Evolutionary conservation across 2,113 vertebrate genomes (phyloP).

Genomic region (Lepus europaeus): DNA sequence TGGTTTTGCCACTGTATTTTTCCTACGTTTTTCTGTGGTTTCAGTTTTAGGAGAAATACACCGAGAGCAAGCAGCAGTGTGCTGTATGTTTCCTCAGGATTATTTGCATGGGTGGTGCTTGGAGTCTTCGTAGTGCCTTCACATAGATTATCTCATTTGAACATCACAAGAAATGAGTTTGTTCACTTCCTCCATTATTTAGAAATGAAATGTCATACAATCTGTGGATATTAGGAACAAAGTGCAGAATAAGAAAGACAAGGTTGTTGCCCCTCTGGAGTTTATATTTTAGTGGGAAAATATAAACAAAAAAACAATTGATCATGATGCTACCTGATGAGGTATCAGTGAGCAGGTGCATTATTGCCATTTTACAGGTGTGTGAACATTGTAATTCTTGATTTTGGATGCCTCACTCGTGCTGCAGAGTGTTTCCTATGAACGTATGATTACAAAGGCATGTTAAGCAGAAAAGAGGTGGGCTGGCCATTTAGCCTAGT

Average conservation of each 20-base stretch:
- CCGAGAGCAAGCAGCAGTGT: neutral
- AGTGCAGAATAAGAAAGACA: neutral
- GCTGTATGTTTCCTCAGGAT: neutral
- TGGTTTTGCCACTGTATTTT: neutral
- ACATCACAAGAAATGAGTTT: neutral
- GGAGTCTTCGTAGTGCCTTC: neutral
- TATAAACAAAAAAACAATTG: neutral
- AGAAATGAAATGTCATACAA: neutral
- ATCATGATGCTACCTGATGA: neutral
- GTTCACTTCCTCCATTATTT: neutral
- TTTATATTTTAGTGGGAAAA: neutral
- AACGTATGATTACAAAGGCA: neutral
- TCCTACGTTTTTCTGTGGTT: neutral
- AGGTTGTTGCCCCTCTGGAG: neutral
- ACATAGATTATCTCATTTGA: neutral
- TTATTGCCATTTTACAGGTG: neutral
- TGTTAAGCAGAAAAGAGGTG: neutral
- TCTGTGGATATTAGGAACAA: neutral
- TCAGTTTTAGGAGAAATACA: neutral
- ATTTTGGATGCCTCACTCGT: neutral
- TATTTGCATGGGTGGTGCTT: neutral
- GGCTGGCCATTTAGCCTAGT: no score
- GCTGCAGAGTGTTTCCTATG: neutral
- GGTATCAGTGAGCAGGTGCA: neutral
- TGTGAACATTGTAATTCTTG: neutral